Base-by-base conservation (phyloP, 2,797 vertebrate genomes). In the Neoniphon sammara region DNA sequence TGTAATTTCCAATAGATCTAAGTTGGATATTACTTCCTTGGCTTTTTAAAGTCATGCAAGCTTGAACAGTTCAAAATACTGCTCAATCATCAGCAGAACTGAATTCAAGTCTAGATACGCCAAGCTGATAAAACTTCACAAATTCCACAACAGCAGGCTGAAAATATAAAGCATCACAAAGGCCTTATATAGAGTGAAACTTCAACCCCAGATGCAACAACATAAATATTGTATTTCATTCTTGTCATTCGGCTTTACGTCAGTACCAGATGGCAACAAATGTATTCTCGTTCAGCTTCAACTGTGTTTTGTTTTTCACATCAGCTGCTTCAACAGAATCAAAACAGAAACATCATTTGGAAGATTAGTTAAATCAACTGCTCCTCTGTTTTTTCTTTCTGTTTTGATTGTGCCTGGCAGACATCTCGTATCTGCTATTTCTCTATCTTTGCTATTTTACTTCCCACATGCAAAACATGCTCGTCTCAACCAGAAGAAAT, bases 101-200 rank as follows among this genome's bases (percentile, higher is more conserved):
- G 61, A 25, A 67, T 46, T 59, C 6, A 58, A 78, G 77, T 56
- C 12, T 36, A 73, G 34, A 36, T 42, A 54, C 18, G 39, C 36
- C 4, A 3, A 14, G 49, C n/a, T 50, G 14, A 14, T 36, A 46
- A 74, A 78, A 27, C 25, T 27, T 27, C 25, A 27, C 25, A 34
- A 34, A 34, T 55, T 36, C 17, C 17, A 20, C 34, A 34, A 9
- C 55, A 58, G 31, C 4, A 36, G 31, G 17, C 34, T 18, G 15
- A n/a, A 21, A 20, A 21, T 21, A 11, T 20, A 7, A 59, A 39
- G n/a, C 31, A 59, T 14, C 20, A 5, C 9, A 20, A 15, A 14
- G 57, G 42, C 42, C 14, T 44, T 44, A 17, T 34, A 36, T 23
- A 47, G 17, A 47, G 46, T 39, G 36, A 39, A 47, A 8, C 6